Evolutionary conservation across 2,888 invertebrate species (phyloP), one percentile per base, ranked within the genome.

Genomic region (Lepidocyrtinus sp.): DNA sequence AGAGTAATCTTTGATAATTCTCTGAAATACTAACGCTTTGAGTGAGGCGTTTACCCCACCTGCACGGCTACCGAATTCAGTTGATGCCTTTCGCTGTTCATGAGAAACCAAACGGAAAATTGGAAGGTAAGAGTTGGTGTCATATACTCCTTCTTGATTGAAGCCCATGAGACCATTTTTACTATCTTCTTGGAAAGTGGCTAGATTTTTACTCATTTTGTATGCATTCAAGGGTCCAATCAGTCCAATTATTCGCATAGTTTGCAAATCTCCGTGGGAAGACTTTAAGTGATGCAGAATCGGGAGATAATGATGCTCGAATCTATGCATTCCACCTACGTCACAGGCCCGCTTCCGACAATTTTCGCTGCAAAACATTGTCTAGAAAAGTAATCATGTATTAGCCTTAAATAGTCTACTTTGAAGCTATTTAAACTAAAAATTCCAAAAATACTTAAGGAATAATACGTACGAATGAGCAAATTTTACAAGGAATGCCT

Each of bases 381-480:
- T 81, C 86, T 86, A 68, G 1, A 69, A 81, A 68, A 3, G 15
- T 26, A 50, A 26, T 1, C 50, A 36, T 61, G 55, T 21, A n/a
- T 69, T 22, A 22, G 19, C 9, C 55, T 46, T 15, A 19, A 26
- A 55, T 27, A 59, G 36, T 12, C 17, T 64, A 64, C 1, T 64
- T 64, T 64, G 2, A 3, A 25, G 9, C 7, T n/a, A 50, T 50
- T 12, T 7, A n/a, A 61, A 55, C 12, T 45, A 17, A 67, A 46
- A 21, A 15, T 50, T 19, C 21, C 2, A 19, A 63, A 19, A 74
- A 59, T 26, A 61, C 3, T 12, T 50, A 25, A 27, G n/a, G 3
- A 59, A 17, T 2, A 5, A 45, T 17, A 46, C 85, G 85, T 82
- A 86, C 85, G 82, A 85, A 85, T 26, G 75, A 80, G 70, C 85